Base-by-base conservation (phyloP, 2,888 invertebrate genomes). In the Sphaerophoria taeniata region DNA sequence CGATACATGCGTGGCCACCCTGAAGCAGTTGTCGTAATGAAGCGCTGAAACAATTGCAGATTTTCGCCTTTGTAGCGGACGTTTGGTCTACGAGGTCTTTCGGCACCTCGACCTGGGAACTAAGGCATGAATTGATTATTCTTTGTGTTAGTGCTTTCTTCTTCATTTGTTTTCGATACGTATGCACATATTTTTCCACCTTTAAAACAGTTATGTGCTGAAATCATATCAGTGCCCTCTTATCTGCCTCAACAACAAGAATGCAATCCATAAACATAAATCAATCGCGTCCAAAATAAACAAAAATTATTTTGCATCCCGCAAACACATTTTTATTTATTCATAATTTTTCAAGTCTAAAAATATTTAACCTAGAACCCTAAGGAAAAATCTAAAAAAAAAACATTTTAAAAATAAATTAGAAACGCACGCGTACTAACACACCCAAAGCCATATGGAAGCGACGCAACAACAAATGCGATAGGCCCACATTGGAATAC, bases 401-500 rank as follows among this genome's bases (percentile, higher is more conserved):
- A 61, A 49, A 43, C 43, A 6, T 77, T 70, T 81, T 60, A 55
- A 71, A 86, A 82, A 86, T 86, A 86, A 82, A 78, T 78, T 74
- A 61, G 67, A 78, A 86, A 86, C 86, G 86, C 86, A 82, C 86
- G 86, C 86, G 86, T 78, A 86, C 86, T 82, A 86, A 86, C 55
- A 86, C 86, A 82, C 74, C 77, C 82, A 74, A 82, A 36, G 5
- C 36, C 36, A 43, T 9, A 43, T 43, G 11, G 6, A 12, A 4
- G 11, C 24, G 16, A 24, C 49, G 11, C 14, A n/a, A n/a, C 12
- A 9, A 45, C 5, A n/a, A 45, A 45, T 24, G 24, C 24, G 4
- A 24, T n/a, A 6, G 3, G 43, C 43, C 11, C 60, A 16, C 11
- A 60, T 60, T 39, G 39, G 12, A 60, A 39, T 24, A 60, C 24